Conservation (phyloP, 2,888 invertebrate genomes). For the Xestia c-nigrum region DNA sequence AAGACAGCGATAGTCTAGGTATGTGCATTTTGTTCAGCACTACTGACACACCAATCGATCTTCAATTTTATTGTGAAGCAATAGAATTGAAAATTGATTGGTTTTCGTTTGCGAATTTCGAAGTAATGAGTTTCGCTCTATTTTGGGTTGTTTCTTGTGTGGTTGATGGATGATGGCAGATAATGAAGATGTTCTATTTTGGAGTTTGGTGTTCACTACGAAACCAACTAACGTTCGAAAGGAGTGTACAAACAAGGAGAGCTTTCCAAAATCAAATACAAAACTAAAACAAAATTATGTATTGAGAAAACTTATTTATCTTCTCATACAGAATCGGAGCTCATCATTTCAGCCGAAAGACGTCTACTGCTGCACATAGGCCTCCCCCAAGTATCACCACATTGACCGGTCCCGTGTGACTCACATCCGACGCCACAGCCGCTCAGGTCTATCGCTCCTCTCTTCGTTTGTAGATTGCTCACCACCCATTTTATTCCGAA, state of each 20-base stretch:
- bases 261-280: neutral
- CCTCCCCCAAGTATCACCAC: no score
- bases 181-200: conserved; percentile 22
- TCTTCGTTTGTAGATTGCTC: no score
- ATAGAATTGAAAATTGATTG: conserved; percentile 54
- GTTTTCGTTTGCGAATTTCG: neutral
- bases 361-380: no score
- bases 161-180: conserved; percentile 20
- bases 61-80: conserved; percentile 46
- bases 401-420: no score
- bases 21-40: conserved; percentile 48
- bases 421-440: no score
- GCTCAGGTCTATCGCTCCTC: no score
- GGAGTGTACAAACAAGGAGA: no score
- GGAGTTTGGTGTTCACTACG: neutral
- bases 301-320: neutral
- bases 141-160: conserved; percentile 2
- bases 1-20: conserved; percentile 38
- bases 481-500: no score
- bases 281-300: neutral
- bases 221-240: neutral
- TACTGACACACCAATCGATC: conserved; percentile 38
- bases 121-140: conserved; percentile 35
- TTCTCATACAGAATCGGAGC: neutral
- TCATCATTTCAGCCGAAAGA: no score